Evolutionary conservation across 2,888 invertebrate genomes (phyloP).

Genomic region (Philhelius pedissequus): DNA sequence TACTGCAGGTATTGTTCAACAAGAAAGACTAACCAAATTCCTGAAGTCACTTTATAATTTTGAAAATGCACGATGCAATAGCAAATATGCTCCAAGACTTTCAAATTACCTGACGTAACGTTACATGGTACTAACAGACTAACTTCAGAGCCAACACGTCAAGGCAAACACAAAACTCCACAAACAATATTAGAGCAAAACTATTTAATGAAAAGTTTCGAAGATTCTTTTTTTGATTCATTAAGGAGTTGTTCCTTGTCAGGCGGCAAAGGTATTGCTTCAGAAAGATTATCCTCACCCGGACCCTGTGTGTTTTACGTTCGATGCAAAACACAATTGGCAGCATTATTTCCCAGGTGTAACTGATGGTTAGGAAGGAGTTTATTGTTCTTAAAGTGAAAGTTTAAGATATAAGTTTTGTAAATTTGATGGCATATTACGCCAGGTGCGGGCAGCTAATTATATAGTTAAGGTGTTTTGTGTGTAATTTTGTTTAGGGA

Average conservation of each 20-base stretch:
- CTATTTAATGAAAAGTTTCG: conserved; percentile 49
- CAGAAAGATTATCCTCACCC: conserved; percentile 40
- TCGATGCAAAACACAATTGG: conserved; percentile 1
- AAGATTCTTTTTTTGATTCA: conserved; percentile 44
- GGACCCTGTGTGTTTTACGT: conserved; percentile 29
- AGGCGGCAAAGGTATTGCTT: background rate
- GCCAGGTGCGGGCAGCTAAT: background rate
- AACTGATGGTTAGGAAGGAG: conserved; percentile 22
- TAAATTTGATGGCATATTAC: background rate
- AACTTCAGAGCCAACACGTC: background rate
- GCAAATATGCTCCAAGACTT: conserved; percentile 19
- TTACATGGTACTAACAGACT: background rate
- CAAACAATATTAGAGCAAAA: background rate
- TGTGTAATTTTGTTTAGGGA: no score
- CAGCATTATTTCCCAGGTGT: conserved; percentile 48
- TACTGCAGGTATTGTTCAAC: background rate
- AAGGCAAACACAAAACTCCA: background rate
- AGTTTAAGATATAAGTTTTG: background rate
- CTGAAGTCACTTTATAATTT: background rate
- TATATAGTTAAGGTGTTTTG: no score
- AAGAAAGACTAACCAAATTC: background rate
- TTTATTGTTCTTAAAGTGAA: background rate
- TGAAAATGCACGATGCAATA: background rate
- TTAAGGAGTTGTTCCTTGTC: conserved; percentile 30
- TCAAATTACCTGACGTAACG: background rate